Conservation (phyloP, 2,797 vertebrate genomes). For the Fratercula arctica region DNA sequence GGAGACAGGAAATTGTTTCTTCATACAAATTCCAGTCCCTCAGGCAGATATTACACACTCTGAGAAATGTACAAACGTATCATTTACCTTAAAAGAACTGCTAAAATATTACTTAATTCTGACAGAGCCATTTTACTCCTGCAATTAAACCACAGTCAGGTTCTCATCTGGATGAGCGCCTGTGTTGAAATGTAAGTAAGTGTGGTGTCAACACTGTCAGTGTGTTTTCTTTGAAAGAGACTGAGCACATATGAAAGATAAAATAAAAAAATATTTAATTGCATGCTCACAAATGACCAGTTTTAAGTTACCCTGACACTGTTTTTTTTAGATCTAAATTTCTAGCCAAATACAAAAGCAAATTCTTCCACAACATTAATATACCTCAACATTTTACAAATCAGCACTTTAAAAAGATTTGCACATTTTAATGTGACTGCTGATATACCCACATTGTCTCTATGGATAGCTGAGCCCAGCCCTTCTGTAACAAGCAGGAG, state of each 20-base stretch:
- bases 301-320: background rate
- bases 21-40: background rate
- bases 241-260: background rate
- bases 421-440: background rate
- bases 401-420: background rate
- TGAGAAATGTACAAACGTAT: background rate
- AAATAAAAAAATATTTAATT: background rate
- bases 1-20: conserved; percentile 11
- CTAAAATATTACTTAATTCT: background rate
- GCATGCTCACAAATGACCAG: background rate
- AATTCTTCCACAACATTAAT: background rate
- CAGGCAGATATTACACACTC: background rate
- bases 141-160: background rate
- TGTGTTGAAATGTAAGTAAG: background rate
- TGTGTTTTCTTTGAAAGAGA: background rate
- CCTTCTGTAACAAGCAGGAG: background rate
- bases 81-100: background rate
- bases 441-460: background rate
- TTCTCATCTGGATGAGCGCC: background rate
- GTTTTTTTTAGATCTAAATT: background rate
- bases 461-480: background rate
- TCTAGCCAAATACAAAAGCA: background rate
- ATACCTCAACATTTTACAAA: background rate
- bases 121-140: background rate
- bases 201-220: background rate